Conservation (phyloP, 2,888 invertebrate species). For the Calameuta pallipes region DNA sequence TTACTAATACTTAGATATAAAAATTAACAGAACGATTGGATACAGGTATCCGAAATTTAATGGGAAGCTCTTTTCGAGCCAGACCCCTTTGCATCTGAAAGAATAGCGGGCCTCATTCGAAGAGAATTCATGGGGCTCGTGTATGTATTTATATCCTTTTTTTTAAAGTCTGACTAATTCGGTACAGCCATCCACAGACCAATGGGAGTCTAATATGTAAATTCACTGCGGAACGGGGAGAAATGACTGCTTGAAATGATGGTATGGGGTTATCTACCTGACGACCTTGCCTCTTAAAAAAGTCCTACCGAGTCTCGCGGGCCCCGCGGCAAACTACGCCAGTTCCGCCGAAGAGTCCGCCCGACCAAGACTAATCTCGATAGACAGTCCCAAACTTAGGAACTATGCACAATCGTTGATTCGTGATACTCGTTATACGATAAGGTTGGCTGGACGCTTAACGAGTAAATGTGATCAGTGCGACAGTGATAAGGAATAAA, state of each 20-base stretch:
- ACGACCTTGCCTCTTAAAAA: slow-evolving; percentile 54
- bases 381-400: background rate
- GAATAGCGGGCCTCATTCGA: background rate
- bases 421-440: background rate
- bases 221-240: slow-evolving; percentile 15
- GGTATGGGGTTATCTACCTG: slow-evolving; percentile 52
- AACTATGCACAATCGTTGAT: background rate
- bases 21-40: background rate
- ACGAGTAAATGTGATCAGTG: background rate
- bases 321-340: slow-evolving; percentile 36
- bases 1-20: background rate
- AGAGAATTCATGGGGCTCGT: background rate
- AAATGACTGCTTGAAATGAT: slow-evolving; percentile 37
- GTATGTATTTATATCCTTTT: background rate
- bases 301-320: slow-evolving; percentile 39
- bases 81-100: background rate
- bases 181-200: background rate
- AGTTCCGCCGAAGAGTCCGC: slow-evolving; percentile 48
- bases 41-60: background rate
- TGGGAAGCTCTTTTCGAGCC: background rate
- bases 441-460: background rate
- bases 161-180: background rate
- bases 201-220: slow-evolving; percentile 15
- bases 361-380: slow-evolving; percentile 45
- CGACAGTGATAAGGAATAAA: background rate